A percentile compares a stretch with the other conserved stretches of the same genome.
Evolutionary conservation across 2,113 vertebrate genomes (phyloP).

Genomic region (Labeo rohita): DNA sequence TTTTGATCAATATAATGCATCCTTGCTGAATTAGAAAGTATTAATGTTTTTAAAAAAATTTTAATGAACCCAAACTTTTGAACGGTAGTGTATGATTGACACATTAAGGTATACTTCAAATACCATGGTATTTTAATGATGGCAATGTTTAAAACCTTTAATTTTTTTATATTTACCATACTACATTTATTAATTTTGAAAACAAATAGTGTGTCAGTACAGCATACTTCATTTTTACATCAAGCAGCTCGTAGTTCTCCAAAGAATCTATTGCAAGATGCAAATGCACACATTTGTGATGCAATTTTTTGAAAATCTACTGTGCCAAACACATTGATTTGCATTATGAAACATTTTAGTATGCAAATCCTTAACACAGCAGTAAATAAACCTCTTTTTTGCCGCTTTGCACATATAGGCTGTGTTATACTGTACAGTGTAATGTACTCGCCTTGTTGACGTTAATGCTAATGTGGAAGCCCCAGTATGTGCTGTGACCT

Average conservation of each 20-base stretch:
- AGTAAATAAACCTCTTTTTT: not conserved
- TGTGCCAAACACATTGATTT: not conserved
- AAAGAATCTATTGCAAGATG: not conserved
- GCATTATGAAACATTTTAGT: not conserved
- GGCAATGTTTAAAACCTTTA: not conserved
- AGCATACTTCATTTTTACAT: not conserved
- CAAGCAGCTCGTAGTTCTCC: not conserved
- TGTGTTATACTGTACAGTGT: not conserved
- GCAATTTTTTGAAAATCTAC: not conserved
- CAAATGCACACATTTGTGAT: not conserved
- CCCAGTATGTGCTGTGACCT: slow-evolving; percentile 44
- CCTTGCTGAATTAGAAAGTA: not conserved
- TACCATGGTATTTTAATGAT: not conserved
- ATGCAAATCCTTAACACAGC: not conserved
- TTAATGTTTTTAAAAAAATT: not conserved
- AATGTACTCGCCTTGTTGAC: not conserved
- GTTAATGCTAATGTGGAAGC: slow-evolving; percentile 11
- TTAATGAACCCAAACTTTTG: not conserved
- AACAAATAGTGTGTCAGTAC: not conserved
- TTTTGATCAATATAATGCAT: not conserved
- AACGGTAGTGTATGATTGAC: not conserved
- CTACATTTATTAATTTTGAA: not conserved
- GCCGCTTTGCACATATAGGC: not conserved
- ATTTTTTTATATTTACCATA: not conserved
- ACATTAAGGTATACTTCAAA: not conserved